Evolutionary conservation across 2,113 vertebrate genomes (phyloP).

Genomic region (Motacilla tschutschensis): DNA sequence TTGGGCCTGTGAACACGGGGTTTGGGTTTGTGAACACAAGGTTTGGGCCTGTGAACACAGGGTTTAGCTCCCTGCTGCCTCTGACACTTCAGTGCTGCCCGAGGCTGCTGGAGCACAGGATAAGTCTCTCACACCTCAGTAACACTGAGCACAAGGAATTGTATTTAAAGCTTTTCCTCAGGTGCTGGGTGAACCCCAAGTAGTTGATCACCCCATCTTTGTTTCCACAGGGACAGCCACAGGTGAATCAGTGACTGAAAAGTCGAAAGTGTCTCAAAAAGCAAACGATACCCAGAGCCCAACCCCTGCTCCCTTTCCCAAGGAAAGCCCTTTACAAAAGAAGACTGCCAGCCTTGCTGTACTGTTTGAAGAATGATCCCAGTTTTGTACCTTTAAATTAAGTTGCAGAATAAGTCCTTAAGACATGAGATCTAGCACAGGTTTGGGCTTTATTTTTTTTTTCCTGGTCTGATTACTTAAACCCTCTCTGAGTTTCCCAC

Average conservation of each 20-base stretch:
- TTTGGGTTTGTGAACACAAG: too few relatives aligned
- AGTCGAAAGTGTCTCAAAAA: not conserved
- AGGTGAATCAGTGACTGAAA: not conserved
- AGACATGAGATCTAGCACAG: conserved; percentile 52
- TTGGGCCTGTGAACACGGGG: fast-evolving
- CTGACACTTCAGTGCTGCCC: fast-evolving
- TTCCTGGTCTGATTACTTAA: conserved; percentile 82
- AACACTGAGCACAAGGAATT: not conserved
- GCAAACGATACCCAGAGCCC: not conserved
- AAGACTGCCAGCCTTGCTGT: not conserved
- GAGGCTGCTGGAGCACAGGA: not conserved
- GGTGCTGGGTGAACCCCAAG: not conserved
- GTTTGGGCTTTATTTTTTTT: not conserved
- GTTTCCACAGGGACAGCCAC: not conserved
- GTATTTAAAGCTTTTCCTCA: not conserved
- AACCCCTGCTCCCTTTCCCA: not conserved
- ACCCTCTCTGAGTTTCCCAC: conserved; percentile 73
- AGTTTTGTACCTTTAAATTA: conserved; percentile 48
- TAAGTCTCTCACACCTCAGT: not conserved
- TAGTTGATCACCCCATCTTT: not conserved
- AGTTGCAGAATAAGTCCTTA: conserved; percentile 72
- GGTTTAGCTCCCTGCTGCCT: not conserved
- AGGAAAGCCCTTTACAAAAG: not conserved
- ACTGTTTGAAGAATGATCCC: not conserved
- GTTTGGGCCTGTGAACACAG: fast-evolving